Evolutionary conservation across 1,140 invertebrate species (phyloP), one percentile per base, ranked within the genome.

Genomic region (Formica selysi): DNA sequence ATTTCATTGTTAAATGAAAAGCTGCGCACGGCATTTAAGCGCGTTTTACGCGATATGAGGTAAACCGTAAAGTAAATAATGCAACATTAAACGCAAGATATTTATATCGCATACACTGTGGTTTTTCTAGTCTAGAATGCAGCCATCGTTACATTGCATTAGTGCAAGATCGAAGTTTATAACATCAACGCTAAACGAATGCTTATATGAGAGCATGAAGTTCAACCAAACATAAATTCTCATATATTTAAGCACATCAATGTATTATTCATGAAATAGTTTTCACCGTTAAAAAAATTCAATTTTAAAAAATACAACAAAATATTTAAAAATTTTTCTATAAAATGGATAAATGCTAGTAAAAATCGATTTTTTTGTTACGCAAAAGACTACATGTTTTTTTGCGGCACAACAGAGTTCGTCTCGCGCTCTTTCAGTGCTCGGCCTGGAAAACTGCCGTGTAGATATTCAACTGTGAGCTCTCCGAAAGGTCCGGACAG

Each of bases 1-100:
- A 61, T 81, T 81, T 81, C 38, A 83, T 81, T 73, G 68, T 73
- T 59, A 74, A 83, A 48, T 73, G 29, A 73, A 83, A 83, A 36
- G 38, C 38, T 41, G 26, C 26, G 13, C 59, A 38, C 26, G 38
- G 57, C 68, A 73, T 81, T 81, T 71, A 81, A 81, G 26, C 68
- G 54, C 19, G 22, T 13, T 59, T 74, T 61, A 44, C 13, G 29
- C 29, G n/a, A 83, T 73, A 61, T 41, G 36, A 73, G 68, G 68
- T 74, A 73, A 73, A 83, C 61, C 79, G 68, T 70, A 32, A 73
- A 57, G 67, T 83, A 83, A 83, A 73, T 83, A 83, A 83, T 38
- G 22, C 16, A 57, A 62, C 61, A 83, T 83, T 83, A 83, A 83
- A 83, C 36, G 38, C 41, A 36, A 71, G 54, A 83, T 83, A 83